These are phyloP conservation scores for Conomelus anceps DNA, from an alignment of 2,888 invertebrate species.

Conservation along the genomic window DNA sequence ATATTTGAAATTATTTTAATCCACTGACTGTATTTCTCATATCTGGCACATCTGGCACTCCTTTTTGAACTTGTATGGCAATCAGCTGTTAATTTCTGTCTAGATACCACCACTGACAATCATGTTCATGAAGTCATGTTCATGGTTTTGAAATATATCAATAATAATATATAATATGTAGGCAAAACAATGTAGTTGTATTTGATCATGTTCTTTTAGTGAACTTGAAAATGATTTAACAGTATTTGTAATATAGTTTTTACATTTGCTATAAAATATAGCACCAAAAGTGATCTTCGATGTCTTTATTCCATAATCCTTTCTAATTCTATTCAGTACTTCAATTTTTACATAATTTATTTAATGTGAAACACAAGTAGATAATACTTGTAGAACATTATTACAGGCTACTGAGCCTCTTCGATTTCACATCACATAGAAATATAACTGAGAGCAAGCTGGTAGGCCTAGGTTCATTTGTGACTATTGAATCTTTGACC, in stretches of 20 bases:
- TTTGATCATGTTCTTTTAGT: background rate
- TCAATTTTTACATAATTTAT: no score
- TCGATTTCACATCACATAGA: no score
- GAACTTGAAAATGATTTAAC: background rate
- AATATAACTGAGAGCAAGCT: background rate
- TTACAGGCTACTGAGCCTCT: no score
- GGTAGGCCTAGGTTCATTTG: background rate
- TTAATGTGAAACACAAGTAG: no score
- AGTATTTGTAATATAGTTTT: background rate
- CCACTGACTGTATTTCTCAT: no score
- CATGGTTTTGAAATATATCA: constrained; percentile 8
- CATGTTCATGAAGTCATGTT: background rate
- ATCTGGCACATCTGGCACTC: background rate
- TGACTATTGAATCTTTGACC: background rate
- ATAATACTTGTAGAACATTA: no score
- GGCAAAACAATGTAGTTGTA: background rate
- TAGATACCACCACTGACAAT: background rate
- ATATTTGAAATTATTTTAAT: no score
- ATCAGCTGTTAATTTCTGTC: background rate
- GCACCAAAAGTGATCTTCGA: background rate
- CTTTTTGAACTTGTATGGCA: background rate
- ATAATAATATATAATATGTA: background rate
- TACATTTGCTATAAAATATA: background rate
- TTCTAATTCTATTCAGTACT: background rate
- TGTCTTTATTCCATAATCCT: background rate